Conservation (phyloP, 2,113 vertebrate species). For the Crotophaga sulcirostris region DNA sequence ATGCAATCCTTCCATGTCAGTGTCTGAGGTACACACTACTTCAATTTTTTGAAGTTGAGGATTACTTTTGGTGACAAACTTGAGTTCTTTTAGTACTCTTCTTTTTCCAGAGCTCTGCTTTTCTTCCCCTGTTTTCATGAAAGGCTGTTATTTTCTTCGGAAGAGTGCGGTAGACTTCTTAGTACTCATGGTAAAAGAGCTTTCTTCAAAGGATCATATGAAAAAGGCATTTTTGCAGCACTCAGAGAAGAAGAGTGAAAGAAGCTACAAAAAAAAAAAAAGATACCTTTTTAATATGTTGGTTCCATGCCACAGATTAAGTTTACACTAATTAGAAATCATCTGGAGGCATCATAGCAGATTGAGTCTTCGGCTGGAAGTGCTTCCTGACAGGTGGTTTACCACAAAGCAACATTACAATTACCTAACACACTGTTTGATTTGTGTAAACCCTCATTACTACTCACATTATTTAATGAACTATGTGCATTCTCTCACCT, state of each 20-base stretch:
- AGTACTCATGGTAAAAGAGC: background rate
- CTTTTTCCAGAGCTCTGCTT: background rate
- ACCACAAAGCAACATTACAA: slow-evolving; percentile 73
- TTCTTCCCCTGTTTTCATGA: background rate
- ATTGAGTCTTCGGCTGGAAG: slow-evolving; percentile 73
- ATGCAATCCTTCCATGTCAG: fast-evolving
- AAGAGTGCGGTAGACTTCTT: background rate
- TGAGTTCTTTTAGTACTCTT: background rate
- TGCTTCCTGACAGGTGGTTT: slow-evolving; percentile 75
- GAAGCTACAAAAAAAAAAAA: background rate
- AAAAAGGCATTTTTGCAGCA: slow-evolving; percentile 15
- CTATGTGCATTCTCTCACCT: slow-evolving; percentile 58
- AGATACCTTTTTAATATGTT: slow-evolving; percentile 18
- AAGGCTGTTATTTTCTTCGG: background rate
- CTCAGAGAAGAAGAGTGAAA: background rate
- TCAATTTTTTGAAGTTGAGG: background rate
- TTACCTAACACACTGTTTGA: slow-evolving; percentile 76
- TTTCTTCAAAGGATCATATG: slow-evolving; percentile 15
- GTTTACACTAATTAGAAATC: slow-evolving; percentile 76
- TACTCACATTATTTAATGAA: slow-evolving; percentile 77
- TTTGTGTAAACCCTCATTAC: slow-evolving; percentile 76
- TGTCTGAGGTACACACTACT: background rate
- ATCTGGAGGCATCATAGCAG: slow-evolving; percentile 71
- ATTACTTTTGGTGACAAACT: background rate
- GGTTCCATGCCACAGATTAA: slow-evolving; percentile 58